phyloP scores from a whole-genome alignment of 1,140 invertebrate species.

The Harpegnathos saltator region DNA sequence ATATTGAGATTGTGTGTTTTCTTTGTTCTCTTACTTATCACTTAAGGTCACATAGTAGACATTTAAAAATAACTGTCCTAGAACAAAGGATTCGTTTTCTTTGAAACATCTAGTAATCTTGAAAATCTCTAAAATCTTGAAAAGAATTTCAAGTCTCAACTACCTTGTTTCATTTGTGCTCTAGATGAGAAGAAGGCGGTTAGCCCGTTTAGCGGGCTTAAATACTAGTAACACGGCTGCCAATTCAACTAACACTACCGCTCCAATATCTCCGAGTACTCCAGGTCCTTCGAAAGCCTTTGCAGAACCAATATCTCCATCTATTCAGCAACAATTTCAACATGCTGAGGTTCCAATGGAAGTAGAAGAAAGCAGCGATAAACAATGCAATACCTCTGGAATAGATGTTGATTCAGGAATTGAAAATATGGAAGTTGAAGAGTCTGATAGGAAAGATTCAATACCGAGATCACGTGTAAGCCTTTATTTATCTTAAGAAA shows the following conservation, averaged over 20 bases:
- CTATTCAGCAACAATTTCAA: slow-evolving; percentile 77
- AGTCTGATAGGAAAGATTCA: slow-evolving; percentile 83
- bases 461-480: slow-evolving; percentile 82
- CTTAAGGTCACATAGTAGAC: not conserved
- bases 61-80: slow-evolving; percentile 28
- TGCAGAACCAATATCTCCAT: slow-evolving; percentile 77
- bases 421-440: slow-evolving; percentile 92
- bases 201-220: slow-evolving; percentile 88
- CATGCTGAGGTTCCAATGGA: slow-evolving; percentile 86
- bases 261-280: slow-evolving; percentile 72
- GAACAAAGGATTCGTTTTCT: slow-evolving; percentile 27
- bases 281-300: slow-evolving; percentile 81
- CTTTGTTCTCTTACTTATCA: slow-evolving; percentile 1
- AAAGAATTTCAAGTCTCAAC: not conserved
- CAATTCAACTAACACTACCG: slow-evolving; percentile 61
- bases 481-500: slow-evolving; percentile 5
- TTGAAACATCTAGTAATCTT: slow-evolving; percentile 1
- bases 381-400: slow-evolving; percentile 85
- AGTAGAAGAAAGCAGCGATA: slow-evolving; percentile 86
- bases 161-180: slow-evolving; percentile 61
- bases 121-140: not conserved
- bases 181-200: slow-evolving; percentile 90
- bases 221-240: slow-evolving; percentile 75
- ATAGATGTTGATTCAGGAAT: slow-evolving; percentile 91
- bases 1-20: not conserved